Evolutionary conservation across 2,797 vertebrate species (phyloP), one percentile per base, ranked within the genome.

Genomic region (Macroramphosus scolopax): DNA sequence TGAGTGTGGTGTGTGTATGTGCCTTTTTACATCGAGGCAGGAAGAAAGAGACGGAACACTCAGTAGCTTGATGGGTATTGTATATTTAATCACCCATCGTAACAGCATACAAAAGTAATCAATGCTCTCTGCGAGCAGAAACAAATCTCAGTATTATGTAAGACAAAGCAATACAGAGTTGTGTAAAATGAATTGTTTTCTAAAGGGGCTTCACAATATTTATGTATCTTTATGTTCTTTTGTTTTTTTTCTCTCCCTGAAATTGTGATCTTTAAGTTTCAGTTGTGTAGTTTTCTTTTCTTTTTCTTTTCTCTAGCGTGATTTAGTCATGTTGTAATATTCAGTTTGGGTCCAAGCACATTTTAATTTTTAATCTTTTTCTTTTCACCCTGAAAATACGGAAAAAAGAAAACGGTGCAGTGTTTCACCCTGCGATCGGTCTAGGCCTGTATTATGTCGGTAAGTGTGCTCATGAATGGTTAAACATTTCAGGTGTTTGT

Each of bases 91-190:
- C 12, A 37, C 40, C 34, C 3, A 17, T 24, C 39, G 62, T 45
- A 42, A 65, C 43, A 62, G 53, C 47, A 66, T 65, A 62, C 33
- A 59, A 54, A 63, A 72, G 46, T 58, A 58, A 46, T 72, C 46
- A 5, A 33, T 68, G 70, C 71, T 81, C 71, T 50, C 57, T 55
- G 51, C 46, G 60, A 68, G 76, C 73, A 57, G 4, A 46, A 50
- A 54, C 62, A 52, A 63, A 57, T 71, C 74, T 88, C 87, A 87
- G 90, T 90, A 85, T 92, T 91, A 87, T 78, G 68, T 86, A 88
- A 84, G 75, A 87, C 56, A 66, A 80, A 89, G 88, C 89, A 92
- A 92, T 91, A 90, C 77, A 50, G 64, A 60, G 48, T 63, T 64
- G 49, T 84, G 57, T 84, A 74, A 75, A 81, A 75, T 61, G 54